Base-by-base conservation (phyloP, 2,113 vertebrate species). In the Pollimyrus isidori region DNA sequence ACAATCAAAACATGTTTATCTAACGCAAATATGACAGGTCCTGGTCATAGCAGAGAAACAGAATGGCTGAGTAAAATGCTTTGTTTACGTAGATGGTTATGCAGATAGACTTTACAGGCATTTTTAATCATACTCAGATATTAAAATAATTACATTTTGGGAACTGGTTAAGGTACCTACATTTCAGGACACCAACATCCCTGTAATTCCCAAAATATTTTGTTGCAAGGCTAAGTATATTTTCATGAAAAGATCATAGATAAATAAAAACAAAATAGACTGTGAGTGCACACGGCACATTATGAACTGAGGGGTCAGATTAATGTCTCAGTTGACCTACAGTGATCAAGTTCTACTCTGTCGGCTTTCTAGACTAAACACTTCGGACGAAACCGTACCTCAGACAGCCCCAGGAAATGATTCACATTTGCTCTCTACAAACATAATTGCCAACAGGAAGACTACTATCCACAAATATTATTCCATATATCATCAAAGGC, bases 331-430 rank as follows among this genome's bases (percentile, higher is more conserved):
- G 87, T 90, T 92, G 92, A 95, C 93, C 91, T 93, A 56, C 89
- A 88, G 88, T 91, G 89, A 93, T 90, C 91, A 92, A 90, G 92
- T 91, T 94, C 94, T 93, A 92, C 88, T 90, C 90, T 26, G 84
- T 73, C 86, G 49, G 35, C 15, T 93, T 92, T 90, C 92, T 93
- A 95, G 95, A 95, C 93, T 94, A 94, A 95, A 95, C 93, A 95
- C 92, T 90, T 89, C 15, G 90, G 88, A 87, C 65, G 91, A 91
- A 90, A 89, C 92, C 91, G 90, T 91, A 89, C 93, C 92, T 93
- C 91, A 91, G 88, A 92, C 92, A 92, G 92, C 91, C 92, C 91
- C 92, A 94, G 93, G 94, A 96, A 95, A 93, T 90, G 89, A 93
- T 94, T 94, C 93, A 91, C 84, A 90, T 92, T 91, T 4, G 88